Evolutionary conservation across 2,888 invertebrate genomes (phyloP), one percentile per base, ranked within the genome.

Genomic region (Pocota personata): DNA sequence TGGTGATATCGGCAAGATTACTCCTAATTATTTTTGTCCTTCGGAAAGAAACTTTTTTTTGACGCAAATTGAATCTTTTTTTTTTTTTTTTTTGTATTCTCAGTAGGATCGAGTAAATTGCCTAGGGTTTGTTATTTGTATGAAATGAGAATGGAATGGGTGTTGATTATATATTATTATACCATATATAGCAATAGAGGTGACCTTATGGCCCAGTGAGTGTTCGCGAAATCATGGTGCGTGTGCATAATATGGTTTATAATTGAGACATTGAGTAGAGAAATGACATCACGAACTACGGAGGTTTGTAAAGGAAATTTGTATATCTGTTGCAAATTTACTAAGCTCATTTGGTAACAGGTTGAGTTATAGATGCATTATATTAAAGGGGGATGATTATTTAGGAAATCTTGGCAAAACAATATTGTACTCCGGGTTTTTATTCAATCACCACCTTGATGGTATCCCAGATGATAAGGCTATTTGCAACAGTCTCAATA

Each of bases 11-110:
- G 32, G 21, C 12, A 32, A 32, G 64, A 64, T 64, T 64, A 64
- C 48, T 48, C 48, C 48, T 64, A 64, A 48, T 64, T 64, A 64
- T 64, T 64, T 52, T 55, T 32, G 32, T 55, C 32, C 30, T 12
- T 52, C 12, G 52, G n/a, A 0, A 55, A 10, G 30, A 6, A 55
- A 52, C 3, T 52, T 55, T 52, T 50, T 55, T 55, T 32, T 32
- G 4, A 3, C 30, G 1, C 16, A 55, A 55, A 55, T 55, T 55
- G 55, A 55, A 30, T 55, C 8, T 16, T 32, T 30, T 30, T 32
- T n/a, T n/a, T 7, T 3, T 27, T 21, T 1, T 5, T 14, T n/a
- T n/a, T n/a, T n/a, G n/a, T n/a, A 3, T 1, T 10, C 10, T 40
- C 6, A 5, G 16, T 3, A 30, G 27, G 32, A 6, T 50, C 27